Evolutionary conservation across 2,113 vertebrate species (phyloP).

Genomic region (Pleuronectes platessa): DNA sequence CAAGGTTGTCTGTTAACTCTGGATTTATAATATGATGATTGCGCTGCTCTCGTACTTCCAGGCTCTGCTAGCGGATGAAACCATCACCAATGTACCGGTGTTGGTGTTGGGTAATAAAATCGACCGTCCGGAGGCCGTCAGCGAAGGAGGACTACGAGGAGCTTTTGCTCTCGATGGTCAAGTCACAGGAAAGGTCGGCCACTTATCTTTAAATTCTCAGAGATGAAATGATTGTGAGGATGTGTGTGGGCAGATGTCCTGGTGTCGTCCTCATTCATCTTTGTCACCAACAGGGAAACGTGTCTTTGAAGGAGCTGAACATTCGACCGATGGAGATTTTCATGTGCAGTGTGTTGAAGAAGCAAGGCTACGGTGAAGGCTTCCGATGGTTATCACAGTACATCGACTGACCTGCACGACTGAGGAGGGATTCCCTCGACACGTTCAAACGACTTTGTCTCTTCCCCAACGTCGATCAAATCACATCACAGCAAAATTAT

Average conservation of each 20-base stretch:
- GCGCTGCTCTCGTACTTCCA: conserved; percentile 53
- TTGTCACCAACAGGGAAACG: conserved; percentile 83
- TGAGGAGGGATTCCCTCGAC: conserved; percentile 18
- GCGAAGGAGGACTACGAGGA: conserved; percentile 91
- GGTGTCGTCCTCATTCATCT: background rate
- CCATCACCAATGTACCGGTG: conserved; percentile 93
- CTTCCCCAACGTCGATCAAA: conserved; percentile 20
- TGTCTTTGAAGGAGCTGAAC: conserved; percentile 90
- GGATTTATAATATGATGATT: background rate
- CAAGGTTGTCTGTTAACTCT: background rate
- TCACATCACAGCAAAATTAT: conserved; percentile 1
- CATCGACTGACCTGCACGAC: conserved; percentile 87
- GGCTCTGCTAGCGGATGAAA: conserved; percentile 94
- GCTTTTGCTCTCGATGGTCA: conserved; percentile 93
- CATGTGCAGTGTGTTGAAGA: conserved; percentile 97
- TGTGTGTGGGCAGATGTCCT: background rate
- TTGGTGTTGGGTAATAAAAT: conserved; percentile 98
- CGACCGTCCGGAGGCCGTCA: conserved; percentile 93
- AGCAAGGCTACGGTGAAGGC: conserved; percentile 95
- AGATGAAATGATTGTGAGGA: background rate
- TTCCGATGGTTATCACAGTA: conserved; percentile 98
- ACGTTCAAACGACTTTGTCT: conserved; percentile 19
- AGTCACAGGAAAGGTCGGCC: conserved; percentile 90
- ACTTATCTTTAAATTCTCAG: background rate
- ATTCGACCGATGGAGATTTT: conserved; percentile 95